Evolutionary conservation across 2,797 vertebrate genomes (phyloP).

Genomic region (Gallirallus australis): DNA sequence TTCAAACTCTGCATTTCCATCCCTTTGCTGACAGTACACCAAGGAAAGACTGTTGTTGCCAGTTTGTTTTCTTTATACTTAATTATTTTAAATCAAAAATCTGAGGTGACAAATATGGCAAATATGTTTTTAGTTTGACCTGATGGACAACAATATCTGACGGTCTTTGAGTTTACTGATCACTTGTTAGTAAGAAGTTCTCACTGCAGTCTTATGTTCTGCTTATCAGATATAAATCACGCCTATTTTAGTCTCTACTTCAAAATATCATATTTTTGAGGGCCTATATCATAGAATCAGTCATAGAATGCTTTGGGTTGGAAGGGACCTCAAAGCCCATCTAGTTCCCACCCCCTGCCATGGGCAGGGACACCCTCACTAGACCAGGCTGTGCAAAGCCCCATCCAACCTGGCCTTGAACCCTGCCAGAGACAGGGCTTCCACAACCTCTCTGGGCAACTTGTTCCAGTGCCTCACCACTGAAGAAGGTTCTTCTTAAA

Average conservation of each 20-base stretch:
- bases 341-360: too few relatives aligned
- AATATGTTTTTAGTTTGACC: slow-evolving; percentile 13
- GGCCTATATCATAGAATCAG: too few relatives aligned
- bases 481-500: neutral
- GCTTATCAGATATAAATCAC: neutral
- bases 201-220: neutral
- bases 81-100: neutral
- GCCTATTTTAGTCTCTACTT: neutral
- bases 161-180: neutral
- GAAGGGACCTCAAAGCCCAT: too few relatives aligned
- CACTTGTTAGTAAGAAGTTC: neutral
- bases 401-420: too few relatives aligned
- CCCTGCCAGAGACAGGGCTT: too few relatives aligned
- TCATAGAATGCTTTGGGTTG: too few relatives aligned
- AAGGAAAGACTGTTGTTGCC: neutral
- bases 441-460: too few relatives aligned
- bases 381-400: too few relatives aligned
- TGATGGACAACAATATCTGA: neutral
- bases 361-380: too few relatives aligned
- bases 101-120: neutral
- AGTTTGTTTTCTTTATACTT: neutral
- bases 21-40: neutral
- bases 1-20: neutral
- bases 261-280: neutral
- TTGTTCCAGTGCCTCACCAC: too few relatives aligned